These are phyloP conservation scores for Meandrusa payeni DNA, from an alignment of 2,888 invertebrate genomes.

Conservation along the genomic window DNA sequence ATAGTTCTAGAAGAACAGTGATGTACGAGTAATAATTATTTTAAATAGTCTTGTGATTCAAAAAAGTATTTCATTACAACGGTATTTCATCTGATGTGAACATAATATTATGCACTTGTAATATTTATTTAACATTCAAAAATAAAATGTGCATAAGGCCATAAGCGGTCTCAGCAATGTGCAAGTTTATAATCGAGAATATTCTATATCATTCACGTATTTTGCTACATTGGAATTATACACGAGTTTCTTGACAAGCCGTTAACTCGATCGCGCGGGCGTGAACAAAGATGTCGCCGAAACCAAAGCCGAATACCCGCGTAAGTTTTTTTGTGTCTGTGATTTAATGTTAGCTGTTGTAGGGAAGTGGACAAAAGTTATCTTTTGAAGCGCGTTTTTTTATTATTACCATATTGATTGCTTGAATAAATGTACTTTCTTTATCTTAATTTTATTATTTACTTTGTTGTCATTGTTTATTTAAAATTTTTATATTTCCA, in stretches of 20 bases:
- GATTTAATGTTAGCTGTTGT: too few relatives aligned
- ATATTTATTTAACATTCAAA: not conserved
- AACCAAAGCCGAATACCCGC: conserved; percentile 46
- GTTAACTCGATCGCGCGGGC: conserved; percentile 20
- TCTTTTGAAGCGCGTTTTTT: too few relatives aligned
- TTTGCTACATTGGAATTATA: conserved; percentile 50
- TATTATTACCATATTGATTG: too few relatives aligned
- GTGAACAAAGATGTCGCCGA: conserved; percentile 53
- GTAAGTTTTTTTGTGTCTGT: conserved; percentile 28
- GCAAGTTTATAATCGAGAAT: conserved; percentile 45
- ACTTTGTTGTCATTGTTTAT: too few relatives aligned
- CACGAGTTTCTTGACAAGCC: conserved; percentile 58
- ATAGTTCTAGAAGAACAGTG: not conserved
- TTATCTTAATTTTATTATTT: too few relatives aligned
- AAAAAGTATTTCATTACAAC: too few relatives aligned
- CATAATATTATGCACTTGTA: too few relatives aligned
- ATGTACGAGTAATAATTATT: not conserved
- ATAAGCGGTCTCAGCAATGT: conserved; percentile 49
- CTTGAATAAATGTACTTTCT: too few relatives aligned
- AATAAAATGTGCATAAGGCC: conserved; percentile 32
- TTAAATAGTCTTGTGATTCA: not conserved
- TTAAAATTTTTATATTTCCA: too few relatives aligned
- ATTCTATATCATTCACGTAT: conserved; percentile 45
- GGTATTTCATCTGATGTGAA: not conserved
- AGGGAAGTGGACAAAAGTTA: too few relatives aligned